Evolutionary conservation across 1,140 invertebrate species (phyloP), one percentile per base, ranked within the genome.

Genomic region (Cryptotermes secundus): DNA sequence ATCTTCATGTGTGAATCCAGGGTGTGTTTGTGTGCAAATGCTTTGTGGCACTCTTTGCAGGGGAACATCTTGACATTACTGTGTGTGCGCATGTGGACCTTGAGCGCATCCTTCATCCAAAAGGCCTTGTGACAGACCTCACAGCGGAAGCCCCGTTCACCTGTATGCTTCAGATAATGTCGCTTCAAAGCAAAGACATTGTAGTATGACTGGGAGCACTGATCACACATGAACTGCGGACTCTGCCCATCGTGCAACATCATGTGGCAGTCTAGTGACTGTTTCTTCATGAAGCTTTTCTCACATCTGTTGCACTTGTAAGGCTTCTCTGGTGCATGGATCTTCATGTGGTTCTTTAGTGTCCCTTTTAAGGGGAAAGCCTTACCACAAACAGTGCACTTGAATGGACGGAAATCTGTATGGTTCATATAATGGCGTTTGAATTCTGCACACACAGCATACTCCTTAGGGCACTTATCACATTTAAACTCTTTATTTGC

Each of bases 101-200:
- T 82, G 0, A 85, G 80, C 24, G 84, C 80, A 36, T 85, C 84
- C 49, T 85, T 85, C 80, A 82, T 82, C 92, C 84, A 85, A 83
- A 93, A 93, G 2, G 90, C 88, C 86, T 92, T 92, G 3, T 91
- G 89, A 87, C 96, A 97, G 3, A 93, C 89, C 83, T 96, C 94
- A 89, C 96, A 97, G 79, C 92, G 91, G 87, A 96, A 97, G 0
- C 95, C 95, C 83, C 94, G 91, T 87, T 96, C 96, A 1, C 96
- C 95, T 0, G 95, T 96, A 87, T 97, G 96, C 36, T 85, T 85
- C 42, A 85, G 22, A 65, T 85, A 85, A 34, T 85, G 84, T 36
- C 84, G 84, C 49, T 85, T 85, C 72, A 85, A 34, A 24, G 84
- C 84, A 82, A 85, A 85, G 19, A 85, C 49, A 65, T 85, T 85